Conservation (phyloP, 2,113 vertebrate species). For the Cryptotis parvus region DNA sequence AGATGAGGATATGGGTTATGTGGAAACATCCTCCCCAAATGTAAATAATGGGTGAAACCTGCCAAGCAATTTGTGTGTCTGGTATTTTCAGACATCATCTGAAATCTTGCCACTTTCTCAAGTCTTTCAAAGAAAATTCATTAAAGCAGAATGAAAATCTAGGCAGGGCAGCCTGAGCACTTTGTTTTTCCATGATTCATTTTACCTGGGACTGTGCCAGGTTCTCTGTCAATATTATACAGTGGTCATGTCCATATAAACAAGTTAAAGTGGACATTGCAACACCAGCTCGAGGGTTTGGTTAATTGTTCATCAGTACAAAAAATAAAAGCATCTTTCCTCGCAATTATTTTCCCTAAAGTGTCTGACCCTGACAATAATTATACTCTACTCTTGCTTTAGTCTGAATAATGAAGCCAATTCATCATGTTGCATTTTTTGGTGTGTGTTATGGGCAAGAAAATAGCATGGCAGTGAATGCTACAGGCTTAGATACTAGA, state of each 20-base stretch:
- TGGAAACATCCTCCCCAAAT: background rate
- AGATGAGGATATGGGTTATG: background rate
- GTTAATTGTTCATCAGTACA: background rate
- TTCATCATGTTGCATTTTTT: background rate
- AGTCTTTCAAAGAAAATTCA: conserved; percentile 62
- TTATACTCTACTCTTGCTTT: background rate
- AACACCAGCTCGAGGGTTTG: background rate
- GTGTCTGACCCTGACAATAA: background rate
- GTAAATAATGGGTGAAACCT: background rate
- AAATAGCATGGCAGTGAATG: background rate
- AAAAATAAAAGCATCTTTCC: background rate
- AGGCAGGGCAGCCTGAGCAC: conserved; percentile 8
- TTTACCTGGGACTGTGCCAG: conserved; percentile 52
- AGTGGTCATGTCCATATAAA: conserved; percentile 44
- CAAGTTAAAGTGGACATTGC: conserved; percentile 38
- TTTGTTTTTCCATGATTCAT: conserved; percentile 75
- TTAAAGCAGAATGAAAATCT: conserved; percentile 22
- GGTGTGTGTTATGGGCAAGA: background rate
- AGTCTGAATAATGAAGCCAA: background rate
- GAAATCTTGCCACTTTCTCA: conserved; percentile 33
- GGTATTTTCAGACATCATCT: background rate
- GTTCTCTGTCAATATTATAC: conserved; percentile 43
- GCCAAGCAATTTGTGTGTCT: background rate
- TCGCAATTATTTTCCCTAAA: background rate
- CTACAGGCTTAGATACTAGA: background rate